Percentiles rank a stretch among this genome's conserved stretches.
phyloP scores from a whole-genome alignment of 1,140 invertebrate species.

The Euura lappo region DNA sequence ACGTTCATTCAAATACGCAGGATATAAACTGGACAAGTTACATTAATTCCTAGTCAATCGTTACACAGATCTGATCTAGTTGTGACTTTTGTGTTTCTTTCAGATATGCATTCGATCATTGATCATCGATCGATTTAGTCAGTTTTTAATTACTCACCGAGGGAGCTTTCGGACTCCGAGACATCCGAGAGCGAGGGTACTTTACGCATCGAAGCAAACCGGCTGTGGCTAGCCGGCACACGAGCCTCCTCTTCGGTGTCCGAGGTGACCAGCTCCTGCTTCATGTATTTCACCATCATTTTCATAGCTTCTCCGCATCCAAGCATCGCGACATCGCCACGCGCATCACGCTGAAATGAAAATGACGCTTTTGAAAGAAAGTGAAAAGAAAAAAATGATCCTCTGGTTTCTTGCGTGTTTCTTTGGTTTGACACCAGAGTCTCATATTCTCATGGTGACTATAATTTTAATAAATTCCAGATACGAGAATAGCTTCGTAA shows the following conservation, averaged over 20 bases:
- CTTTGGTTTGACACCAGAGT: too few relatives aligned
- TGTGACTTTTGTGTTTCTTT: too few relatives aligned
- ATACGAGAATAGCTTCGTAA: too few relatives aligned
- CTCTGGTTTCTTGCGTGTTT: too few relatives aligned
- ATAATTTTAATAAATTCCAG: too few relatives aligned
- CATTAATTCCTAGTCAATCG: too few relatives aligned
- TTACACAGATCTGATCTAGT: too few relatives aligned
- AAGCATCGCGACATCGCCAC: conserved; percentile 44
- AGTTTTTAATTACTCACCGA: conserved; percentile 70
- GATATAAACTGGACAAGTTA: too few relatives aligned
- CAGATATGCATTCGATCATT: not conserved
- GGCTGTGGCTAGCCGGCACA: conserved; percentile 49
- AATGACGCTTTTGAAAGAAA: conserved; percentile 7
- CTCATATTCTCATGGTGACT: too few relatives aligned
- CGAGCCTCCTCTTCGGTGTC: conserved; percentile 58
- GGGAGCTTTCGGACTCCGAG: conserved; percentile 80
- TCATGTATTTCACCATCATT: conserved; percentile 59
- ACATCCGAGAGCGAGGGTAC: conserved; percentile 84
- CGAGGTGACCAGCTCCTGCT: conserved; percentile 54
- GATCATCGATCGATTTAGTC: not conserved
- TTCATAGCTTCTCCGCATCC: conserved; percentile 51
- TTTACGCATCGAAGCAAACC: conserved; percentile 74
- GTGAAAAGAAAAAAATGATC: not conserved
- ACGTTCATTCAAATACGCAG: too few relatives aligned
- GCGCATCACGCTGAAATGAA: conserved; percentile 49